Evolutionary conservation across 2,113 vertebrate genomes (phyloP), one percentile per base, ranked within the genome.

Genomic region (Ochotona curzoniae): DNA sequence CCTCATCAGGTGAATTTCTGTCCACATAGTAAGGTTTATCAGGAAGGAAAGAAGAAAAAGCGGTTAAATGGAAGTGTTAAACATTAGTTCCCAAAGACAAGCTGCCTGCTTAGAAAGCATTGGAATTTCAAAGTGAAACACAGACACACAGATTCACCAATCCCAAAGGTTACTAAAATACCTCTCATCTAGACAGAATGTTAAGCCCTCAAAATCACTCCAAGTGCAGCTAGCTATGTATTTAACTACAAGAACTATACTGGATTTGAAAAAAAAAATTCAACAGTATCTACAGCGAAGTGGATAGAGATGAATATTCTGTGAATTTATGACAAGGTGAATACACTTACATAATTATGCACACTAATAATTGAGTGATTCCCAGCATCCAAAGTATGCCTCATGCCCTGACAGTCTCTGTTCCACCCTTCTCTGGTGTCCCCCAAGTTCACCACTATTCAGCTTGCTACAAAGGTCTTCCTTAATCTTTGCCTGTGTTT

Each of bases 81-180:
- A 90, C 57, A 76, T 81, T 35, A 21, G 49, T 64, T 83, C 70
- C 75, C 3, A 80, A 89, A 81, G 87, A n/a, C 85, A 91, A 85
- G n/a, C 66, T 63, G 26, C 35, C 9, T 71, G 66, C 67, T 86
- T 60, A 69, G 69, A 69, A 92, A 69, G 67, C 80, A 83, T 91
- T 81, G 91, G 71, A 91, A 94, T 89, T 93, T 93, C 87, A 94
- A 93, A 96, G 66, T 83, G 83, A 86, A 93, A 87, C 61, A 87
- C 61, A 83, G 51, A 17, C 38, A 84, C 86, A 96, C 1, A 88
- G 75, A 82, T 35, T 93, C 21, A 11, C 51, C 88, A 92, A 92
- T 93, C 28, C 75, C 86, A 84, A 81, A 92, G 83, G 89, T 70
- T 82, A 92, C 73, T 51, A 92, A 95, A 93, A 93, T 54, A 69